Percentiles rank a stretch among this genome's conserved stretches.
These are phyloP conservation scores for Orestias chungarensis DNA, from an alignment of 2,797 vertebrate genomes.

Conservation along the genomic window DNA sequence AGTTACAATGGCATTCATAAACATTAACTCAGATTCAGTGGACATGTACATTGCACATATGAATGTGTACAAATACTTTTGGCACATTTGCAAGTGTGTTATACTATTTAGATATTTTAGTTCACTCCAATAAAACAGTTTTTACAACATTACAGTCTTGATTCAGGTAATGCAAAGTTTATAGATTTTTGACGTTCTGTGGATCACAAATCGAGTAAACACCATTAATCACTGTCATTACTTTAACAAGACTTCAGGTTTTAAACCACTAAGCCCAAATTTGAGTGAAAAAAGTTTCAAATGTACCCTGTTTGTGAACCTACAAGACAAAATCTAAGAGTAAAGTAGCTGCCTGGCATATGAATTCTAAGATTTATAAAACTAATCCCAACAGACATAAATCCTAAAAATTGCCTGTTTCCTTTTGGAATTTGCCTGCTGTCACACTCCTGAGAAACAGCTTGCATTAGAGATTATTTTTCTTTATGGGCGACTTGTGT, in stretches of 20 bases:
- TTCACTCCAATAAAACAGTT: neutral
- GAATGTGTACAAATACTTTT: neutral
- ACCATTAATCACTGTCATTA: no score
- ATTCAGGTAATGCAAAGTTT: neutral
- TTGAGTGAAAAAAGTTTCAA: slow-evolving; percentile 2
- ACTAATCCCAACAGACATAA: slow-evolving; percentile 48
- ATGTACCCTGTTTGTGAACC: slow-evolving; percentile 5
- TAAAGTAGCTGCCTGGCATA: slow-evolving; percentile 4
- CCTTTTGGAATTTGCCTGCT: slow-evolving; percentile 27
- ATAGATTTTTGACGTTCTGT: neutral
- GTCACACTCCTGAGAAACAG: slow-evolving; percentile 29
- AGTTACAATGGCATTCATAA: no score
- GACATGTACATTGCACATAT: neutral
- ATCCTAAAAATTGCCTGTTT: slow-evolving; percentile 40
- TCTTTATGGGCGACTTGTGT: slow-evolving; percentile 33
- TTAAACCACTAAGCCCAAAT: neutral
- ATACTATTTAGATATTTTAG: neutral
- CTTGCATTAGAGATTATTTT: slow-evolving; percentile 38
- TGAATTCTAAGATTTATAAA: slow-evolving; percentile 28
- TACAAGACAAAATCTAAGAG: slow-evolving; percentile 24
- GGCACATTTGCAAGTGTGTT: neutral
- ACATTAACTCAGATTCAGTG: neutral
- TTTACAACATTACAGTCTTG: neutral
- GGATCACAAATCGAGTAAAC: neutral
- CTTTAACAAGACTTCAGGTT: neutral